phyloP scores from a whole-genome alignment of 2,797 vertebrate genomes.

The Rhadinocentrus ornatus region DNA sequence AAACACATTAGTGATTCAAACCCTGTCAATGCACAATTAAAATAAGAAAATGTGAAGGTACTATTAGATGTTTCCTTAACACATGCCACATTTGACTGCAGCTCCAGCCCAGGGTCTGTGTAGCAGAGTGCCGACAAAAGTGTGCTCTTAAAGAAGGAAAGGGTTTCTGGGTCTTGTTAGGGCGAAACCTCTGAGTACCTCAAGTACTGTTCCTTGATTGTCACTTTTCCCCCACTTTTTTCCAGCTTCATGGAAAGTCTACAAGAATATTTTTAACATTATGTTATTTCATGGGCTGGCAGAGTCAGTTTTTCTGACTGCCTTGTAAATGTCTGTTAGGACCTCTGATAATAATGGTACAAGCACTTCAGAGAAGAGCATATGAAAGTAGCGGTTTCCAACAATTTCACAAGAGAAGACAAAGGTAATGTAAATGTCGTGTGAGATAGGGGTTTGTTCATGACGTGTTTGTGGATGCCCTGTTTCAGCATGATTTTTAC shows the following conservation, averaged over 20 bases:
- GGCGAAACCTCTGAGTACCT: slow-evolving; percentile 51
- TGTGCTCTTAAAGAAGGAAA: slow-evolving; percentile 28
- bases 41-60: slow-evolving; percentile 43
- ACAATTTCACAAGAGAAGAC: slow-evolving; percentile 26
- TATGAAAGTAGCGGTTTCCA: slow-evolving; percentile 42
- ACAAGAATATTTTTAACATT: slow-evolving; percentile 66
- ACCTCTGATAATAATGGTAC: slow-evolving; percentile 48
- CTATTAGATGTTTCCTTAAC: slow-evolving; percentile 57
- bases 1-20: slow-evolving; percentile 20
- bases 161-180: slow-evolving; percentile 68
- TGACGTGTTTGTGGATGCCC: background rate
- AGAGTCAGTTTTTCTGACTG: slow-evolving; percentile 60
- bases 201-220: slow-evolving; percentile 56
- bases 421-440: background rate
- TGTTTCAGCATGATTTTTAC: slow-evolving; percentile 1
- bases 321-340: slow-evolving; percentile 67
- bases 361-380: slow-evolving; percentile 37
- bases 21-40: slow-evolving; percentile 10
- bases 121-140: slow-evolving; percentile 46
- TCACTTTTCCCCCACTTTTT: slow-evolving; percentile 68
- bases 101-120: slow-evolving; percentile 28
- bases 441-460: slow-evolving; percentile 7
- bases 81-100: slow-evolving; percentile 59
- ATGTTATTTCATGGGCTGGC: slow-evolving; percentile 73
- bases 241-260: slow-evolving; percentile 55